Conservation (phyloP, 2,113 vertebrate genomes). For the Barbus barbus region DNA sequence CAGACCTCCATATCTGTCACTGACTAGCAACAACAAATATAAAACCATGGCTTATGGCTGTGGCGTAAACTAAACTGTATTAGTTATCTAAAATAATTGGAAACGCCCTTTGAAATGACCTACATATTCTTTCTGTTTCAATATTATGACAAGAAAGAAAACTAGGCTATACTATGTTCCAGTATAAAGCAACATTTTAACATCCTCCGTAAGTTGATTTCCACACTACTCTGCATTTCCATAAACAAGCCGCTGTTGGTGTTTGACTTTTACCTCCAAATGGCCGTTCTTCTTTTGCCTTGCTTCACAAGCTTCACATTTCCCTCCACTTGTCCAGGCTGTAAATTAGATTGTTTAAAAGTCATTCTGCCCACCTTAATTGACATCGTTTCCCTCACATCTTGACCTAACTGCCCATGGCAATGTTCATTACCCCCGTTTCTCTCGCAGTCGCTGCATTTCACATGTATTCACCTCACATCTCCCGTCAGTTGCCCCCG, state of each 20-base stretch:
- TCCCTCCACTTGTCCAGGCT: slow-evolving; percentile 69
- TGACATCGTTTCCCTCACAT: slow-evolving; percentile 79
- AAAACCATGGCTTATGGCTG: not conserved
- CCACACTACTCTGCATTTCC: slow-evolving; percentile 66
- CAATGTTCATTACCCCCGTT: slow-evolving; percentile 60
- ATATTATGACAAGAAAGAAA: not conserved
- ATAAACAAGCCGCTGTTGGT: slow-evolving; percentile 68
- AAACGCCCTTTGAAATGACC: no score
- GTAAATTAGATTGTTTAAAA: slow-evolving; percentile 83
- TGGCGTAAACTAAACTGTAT: not conserved
- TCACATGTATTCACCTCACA: slow-evolving; percentile 51
- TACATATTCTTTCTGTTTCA: no score
- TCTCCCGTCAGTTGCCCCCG: slow-evolving; percentile 49
- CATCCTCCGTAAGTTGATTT: slow-evolving; percentile 44
- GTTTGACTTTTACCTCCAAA: slow-evolving; percentile 72
- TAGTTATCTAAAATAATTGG: not conserved
- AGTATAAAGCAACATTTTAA: not conserved
- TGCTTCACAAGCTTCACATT: slow-evolving; percentile 72
- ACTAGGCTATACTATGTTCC: not conserved
- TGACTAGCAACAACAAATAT: no score
- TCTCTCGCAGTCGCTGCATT: slow-evolving; percentile 1
- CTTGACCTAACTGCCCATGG: slow-evolving; percentile 78
- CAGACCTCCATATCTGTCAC: no score
- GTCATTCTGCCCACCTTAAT: slow-evolving; percentile 77
- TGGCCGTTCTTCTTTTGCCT: slow-evolving; percentile 68